These are phyloP conservation scores for Ailurus styani DNA, from an alignment of 2,113 vertebrate species.

Conservation along the genomic window DNA sequence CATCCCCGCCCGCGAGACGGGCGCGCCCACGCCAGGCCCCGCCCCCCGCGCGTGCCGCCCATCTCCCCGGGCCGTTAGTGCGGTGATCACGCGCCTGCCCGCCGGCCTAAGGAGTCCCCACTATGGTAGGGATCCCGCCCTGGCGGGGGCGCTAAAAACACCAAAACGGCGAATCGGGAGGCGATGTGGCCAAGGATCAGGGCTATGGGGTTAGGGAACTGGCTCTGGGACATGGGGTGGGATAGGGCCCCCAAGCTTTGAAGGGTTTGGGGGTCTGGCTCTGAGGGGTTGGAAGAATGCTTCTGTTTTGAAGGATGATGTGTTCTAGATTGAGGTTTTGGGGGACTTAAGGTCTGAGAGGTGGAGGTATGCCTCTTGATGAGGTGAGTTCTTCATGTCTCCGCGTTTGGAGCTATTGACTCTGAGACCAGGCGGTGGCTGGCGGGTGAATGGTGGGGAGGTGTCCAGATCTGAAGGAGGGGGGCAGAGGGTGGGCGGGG, in stretches of 20 bases:
- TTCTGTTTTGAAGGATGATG: background rate
- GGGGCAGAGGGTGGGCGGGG: background rate
- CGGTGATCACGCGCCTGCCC: background rate
- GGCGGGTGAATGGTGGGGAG: background rate
- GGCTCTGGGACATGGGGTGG: background rate
- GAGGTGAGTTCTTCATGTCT: background rate
- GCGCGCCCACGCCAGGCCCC: background rate
- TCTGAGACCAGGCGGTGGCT: background rate
- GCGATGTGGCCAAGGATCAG: background rate
- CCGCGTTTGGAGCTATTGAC: background rate
- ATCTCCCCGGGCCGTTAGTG: background rate
- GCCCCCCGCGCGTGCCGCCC: background rate
- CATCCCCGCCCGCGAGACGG: conserved; percentile 42
- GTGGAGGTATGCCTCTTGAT: background rate
- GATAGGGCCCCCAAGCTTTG: background rate
- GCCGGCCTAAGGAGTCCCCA: background rate
- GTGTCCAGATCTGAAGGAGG: background rate
- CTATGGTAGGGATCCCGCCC: conserved; percentile 64
- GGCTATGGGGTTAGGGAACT: background rate
- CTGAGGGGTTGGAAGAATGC: background rate
- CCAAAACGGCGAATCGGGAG: background rate
- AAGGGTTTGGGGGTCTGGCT: background rate
- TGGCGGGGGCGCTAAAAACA: background rate
- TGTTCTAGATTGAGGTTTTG: background rate
- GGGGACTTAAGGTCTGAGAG: background rate